A percentile compares a stretch with the other conserved stretches of the same genome.
These are phyloP conservation scores for Drosophila willistoni DNA, from an alignment of 1,140 invertebrate genomes.

Conservation along the genomic window DNA sequence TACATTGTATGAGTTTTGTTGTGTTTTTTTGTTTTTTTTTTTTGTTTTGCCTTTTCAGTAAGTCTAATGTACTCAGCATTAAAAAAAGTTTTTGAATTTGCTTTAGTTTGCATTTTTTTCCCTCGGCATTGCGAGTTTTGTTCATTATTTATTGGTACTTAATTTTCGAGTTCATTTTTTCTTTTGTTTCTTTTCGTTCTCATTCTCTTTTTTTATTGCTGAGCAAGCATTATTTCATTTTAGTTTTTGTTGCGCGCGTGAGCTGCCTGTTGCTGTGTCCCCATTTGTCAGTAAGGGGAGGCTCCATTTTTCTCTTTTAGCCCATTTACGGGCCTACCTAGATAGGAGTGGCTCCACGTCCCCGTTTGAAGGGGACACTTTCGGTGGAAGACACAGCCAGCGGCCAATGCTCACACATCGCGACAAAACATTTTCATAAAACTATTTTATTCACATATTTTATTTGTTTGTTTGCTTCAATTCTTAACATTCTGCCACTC, in stretches of 20 bases:
- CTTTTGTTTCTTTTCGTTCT: not conserved
- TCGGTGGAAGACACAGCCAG: conserved; percentile 2
- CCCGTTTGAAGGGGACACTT: not conserved
- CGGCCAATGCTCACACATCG: not conserved
- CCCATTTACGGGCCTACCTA: not conserved
- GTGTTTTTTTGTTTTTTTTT: not conserved
- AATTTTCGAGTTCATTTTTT: too few species aligned
- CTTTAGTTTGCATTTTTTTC: too few species aligned
- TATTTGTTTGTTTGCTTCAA: too few species aligned
- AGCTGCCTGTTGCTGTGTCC: too few species aligned
- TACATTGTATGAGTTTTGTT: not conserved
- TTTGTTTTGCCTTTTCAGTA: not conserved
- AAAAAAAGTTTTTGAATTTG: too few species aligned
- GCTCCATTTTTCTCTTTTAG: not conserved
- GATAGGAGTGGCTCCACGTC: conserved; percentile 1
- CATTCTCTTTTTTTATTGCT: too few species aligned
- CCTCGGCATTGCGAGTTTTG: too few species aligned
- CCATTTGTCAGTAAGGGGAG: not conserved
- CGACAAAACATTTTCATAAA: not conserved
- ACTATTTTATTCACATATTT: not conserved
- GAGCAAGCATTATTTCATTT: too few species aligned
- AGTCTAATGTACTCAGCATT: too few species aligned
- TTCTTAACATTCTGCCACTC: too few species aligned
- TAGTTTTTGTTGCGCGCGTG: too few species aligned
- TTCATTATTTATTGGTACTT: too few species aligned